Evolutionary conservation across 2,888 invertebrate genomes (phyloP).

Genomic region (Lottia scabra): DNA sequence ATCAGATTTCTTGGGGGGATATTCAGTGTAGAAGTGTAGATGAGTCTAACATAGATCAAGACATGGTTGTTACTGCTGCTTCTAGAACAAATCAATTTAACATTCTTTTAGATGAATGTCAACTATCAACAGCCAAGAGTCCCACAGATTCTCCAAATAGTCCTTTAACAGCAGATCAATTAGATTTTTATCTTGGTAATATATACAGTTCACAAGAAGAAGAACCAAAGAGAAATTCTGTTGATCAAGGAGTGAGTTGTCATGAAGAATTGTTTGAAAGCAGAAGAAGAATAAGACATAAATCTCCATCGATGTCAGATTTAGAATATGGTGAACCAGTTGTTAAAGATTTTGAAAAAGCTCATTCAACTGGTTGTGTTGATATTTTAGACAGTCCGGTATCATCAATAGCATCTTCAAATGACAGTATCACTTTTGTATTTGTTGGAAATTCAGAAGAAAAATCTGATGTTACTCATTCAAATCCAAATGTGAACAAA

Average conservation of each 20-base stretch:
- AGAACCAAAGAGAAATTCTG: not conserved
- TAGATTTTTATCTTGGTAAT: conserved; percentile 4
- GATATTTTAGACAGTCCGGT: conserved; percentile 34
- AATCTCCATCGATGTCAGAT: conserved; percentile 38
- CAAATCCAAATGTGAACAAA: not conserved
- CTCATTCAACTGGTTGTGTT: conserved; percentile 43
- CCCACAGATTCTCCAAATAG: no score
- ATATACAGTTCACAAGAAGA: not conserved
- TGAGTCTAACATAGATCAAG: not conserved
- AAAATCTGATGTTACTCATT: conserved; percentile 3
- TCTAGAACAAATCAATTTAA: not conserved
- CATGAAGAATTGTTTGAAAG: not conserved
- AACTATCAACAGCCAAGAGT: no score
- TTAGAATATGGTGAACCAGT: conserved; percentile 15
- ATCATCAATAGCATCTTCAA: conserved; percentile 10
- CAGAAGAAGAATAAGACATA: conserved; percentile 21
- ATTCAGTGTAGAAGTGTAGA: not conserved
- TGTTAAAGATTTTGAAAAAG: conserved; percentile 32
- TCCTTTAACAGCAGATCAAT: not conserved
- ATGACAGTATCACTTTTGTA: conserved; percentile 57
- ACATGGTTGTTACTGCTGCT: not conserved
- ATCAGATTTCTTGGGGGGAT: not conserved
- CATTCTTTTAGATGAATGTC: not conserved
- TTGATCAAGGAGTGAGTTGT: not conserved
- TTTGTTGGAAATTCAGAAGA: conserved; percentile 42